These are phyloP conservation scores for Podargus strigoides DNA, from an alignment of 2,797 vertebrate genomes.

Conservation along the genomic window DNA sequence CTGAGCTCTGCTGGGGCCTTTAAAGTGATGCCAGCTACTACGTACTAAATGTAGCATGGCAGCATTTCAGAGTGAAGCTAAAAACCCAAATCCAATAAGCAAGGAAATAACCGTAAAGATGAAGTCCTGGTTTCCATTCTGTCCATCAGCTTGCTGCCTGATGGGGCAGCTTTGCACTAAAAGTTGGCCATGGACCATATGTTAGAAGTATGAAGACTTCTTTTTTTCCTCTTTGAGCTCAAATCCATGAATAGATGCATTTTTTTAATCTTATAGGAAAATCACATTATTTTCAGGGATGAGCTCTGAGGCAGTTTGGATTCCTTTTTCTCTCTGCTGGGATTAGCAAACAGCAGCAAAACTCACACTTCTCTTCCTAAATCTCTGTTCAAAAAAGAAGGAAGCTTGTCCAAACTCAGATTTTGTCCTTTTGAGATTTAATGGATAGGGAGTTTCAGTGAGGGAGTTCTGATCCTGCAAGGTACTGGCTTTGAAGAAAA, in stretches of 20 bases:
- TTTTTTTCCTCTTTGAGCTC: not conserved
- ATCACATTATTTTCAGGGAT: slow-evolving; percentile 47
- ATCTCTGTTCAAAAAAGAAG: slow-evolving; percentile 4
- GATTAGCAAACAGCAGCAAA: slow-evolving; percentile 37
- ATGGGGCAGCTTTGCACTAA: slow-evolving; percentile 28
- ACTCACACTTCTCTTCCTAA: slow-evolving; percentile 1
- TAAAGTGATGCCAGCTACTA: slow-evolving; percentile 51
- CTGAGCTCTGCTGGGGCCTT: slow-evolving; percentile 41
- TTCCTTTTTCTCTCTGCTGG: not conserved
- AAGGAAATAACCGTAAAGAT: slow-evolving; percentile 48
- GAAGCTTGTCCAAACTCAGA: not conserved
- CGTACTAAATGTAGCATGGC: slow-evolving; percentile 14
- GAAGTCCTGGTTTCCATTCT: slow-evolving; percentile 1
- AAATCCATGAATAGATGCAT: not conserved
- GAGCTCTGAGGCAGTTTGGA: slow-evolving; percentile 25
- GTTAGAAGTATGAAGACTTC: not conserved
- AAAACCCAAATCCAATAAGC: slow-evolving; percentile 59
- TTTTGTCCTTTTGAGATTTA: slow-evolving; percentile 22
- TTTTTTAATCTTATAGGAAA: slow-evolving; percentile 21
- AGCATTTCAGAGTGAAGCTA: slow-evolving; percentile 31
- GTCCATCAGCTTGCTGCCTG: not conserved
- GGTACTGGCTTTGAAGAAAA: slow-evolving; percentile 11
- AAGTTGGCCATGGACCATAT: not conserved
- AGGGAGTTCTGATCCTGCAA: not conserved
- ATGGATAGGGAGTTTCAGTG: not conserved